Evolutionary conservation across 2,113 vertebrate species (phyloP).

Genomic region (Corvus hawaiiensis): DNA sequence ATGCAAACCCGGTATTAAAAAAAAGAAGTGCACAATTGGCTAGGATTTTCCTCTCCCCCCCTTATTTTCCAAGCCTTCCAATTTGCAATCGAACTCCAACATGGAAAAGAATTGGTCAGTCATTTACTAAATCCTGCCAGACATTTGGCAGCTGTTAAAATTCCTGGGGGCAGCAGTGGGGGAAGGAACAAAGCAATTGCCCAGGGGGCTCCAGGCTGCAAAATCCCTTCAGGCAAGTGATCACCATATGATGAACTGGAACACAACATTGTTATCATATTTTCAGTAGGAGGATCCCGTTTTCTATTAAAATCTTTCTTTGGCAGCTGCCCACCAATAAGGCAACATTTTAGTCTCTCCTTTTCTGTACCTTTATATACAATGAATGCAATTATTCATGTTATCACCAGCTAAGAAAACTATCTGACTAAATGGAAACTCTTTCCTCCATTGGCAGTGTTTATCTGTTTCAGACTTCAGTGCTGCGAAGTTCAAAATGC

Average conservation of each 20-base stretch:
- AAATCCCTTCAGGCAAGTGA: slow-evolving; percentile 14
- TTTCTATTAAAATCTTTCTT: not conserved
- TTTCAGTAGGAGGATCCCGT: not conserved
- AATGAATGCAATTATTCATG: not conserved
- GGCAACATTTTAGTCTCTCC: not conserved
- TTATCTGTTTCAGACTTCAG: not conserved
- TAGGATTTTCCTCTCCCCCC: not conserved
- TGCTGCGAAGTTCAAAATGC: not conserved
- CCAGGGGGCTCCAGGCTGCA: not conserved
- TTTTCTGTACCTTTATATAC: not conserved
- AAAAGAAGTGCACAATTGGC: not conserved
- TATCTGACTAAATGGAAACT: not conserved
- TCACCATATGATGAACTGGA: not conserved
- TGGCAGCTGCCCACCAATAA: not conserved
- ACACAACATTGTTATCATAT: not conserved
- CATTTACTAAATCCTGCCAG: slow-evolving; percentile 56
- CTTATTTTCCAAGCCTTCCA: not conserved
- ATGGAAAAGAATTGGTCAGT: slow-evolving; percentile 31
- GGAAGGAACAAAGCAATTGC: slow-evolving; percentile 5
- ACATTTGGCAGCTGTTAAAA: slow-evolving; percentile 66
- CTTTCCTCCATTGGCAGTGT: not conserved
- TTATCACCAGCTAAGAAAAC: not conserved
- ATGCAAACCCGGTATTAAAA: not conserved
- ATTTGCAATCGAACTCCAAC: slow-evolving; percentile 1
- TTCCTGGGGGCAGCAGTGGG: not conserved